A percentile compares a stretch with the other conserved stretches of the same genome.
Evolutionary conservation across 2,113 vertebrate genomes (phyloP).

Genomic region (Syngnathoides biaculeatus): DNA sequence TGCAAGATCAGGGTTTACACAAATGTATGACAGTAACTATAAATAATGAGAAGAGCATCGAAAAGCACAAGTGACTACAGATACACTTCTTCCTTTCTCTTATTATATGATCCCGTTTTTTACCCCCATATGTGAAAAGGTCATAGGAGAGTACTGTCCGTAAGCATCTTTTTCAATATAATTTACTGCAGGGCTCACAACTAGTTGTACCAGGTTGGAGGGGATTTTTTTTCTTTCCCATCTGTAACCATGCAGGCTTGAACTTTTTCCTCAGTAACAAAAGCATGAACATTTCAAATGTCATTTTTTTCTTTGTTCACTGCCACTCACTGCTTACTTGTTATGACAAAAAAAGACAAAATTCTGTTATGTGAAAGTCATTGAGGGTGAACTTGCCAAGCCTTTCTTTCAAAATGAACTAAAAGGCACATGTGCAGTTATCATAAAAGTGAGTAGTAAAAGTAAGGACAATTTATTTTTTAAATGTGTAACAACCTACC

Average conservation of each 20-base stretch:
- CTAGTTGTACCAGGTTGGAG: background rate
- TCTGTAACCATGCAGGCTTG: conserved; percentile 10
- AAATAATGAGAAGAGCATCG: conserved; percentile 30
- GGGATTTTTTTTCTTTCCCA: background rate
- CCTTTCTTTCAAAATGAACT: conserved; percentile 17
- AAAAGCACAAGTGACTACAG: background rate
- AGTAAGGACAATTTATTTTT: conserved; percentile 13
- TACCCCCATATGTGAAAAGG: conserved; percentile 42
- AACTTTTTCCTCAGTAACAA: conserved; percentile 9
- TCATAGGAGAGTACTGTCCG: conserved; percentile 36
- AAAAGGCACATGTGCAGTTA: conserved; percentile 23
- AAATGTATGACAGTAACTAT: conserved; percentile 10
- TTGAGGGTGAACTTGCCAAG: conserved; percentile 14
- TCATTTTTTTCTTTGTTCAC: conserved; percentile 13
- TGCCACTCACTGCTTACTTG: background rate
- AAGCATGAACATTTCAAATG: conserved; percentile 22
- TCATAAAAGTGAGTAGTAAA: background rate
- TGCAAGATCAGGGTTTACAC: conserved; percentile 43
- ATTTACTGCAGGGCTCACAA: conserved; percentile 4
- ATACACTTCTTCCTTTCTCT: conserved; percentile 18
- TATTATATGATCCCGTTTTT: conserved; percentile 39
- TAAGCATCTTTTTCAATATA: conserved; percentile 46
- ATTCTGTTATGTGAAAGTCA: conserved; percentile 10
- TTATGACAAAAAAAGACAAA: background rate
- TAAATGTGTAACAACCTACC: conserved; percentile 24